Percentiles rank a stretch among this genome's conserved stretches.
These are phyloP conservation scores for Sycophila texana DNA, from an alignment of 2,888 invertebrate species.

Conservation along the genomic window DNA sequence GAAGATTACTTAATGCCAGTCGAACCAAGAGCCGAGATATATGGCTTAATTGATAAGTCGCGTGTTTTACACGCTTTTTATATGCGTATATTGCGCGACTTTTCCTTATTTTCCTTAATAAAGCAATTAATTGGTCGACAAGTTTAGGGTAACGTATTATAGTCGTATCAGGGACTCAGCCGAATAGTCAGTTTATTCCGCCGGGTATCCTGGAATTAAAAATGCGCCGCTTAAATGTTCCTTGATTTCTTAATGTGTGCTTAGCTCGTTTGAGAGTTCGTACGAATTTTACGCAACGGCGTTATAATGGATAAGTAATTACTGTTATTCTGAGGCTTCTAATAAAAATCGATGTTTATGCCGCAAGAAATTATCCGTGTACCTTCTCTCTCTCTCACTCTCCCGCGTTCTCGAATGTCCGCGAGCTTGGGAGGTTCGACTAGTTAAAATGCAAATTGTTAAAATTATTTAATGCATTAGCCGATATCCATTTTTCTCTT, in stretches of 20 bases:
- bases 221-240: not conserved
- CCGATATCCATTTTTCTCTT: too few relatives aligned
- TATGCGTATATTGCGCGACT: constrained; percentile 5
- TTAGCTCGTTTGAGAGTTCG: not conserved
- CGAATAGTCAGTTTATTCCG: too few relatives aligned
- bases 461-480: too few relatives aligned
- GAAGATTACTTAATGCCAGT: constrained; percentile 41
- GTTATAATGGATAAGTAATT: constrained; percentile 35
- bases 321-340: constrained; percentile 1
- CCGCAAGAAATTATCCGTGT: too few relatives aligned
- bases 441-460: too few relatives aligned
- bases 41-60: constrained; percentile 52
- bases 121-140: constrained; percentile 33
- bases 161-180: not conserved
- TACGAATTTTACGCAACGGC: constrained; percentile 26
- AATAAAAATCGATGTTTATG: not conserved
- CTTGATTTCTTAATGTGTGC: constrained; percentile 21
- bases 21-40: not conserved
- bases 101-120: constrained; percentile 42
- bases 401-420: too few relatives aligned
- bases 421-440: too few relatives aligned
- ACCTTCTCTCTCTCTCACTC: too few relatives aligned
- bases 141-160: not conserved
- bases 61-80: not conserved
- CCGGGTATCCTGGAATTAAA: not conserved